A percentile compares a stretch with the other conserved stretches of the same genome.
phyloP scores from a whole-genome alignment of 2,888 invertebrate genomes.

The Dryocosmus kuriphilus region DNA sequence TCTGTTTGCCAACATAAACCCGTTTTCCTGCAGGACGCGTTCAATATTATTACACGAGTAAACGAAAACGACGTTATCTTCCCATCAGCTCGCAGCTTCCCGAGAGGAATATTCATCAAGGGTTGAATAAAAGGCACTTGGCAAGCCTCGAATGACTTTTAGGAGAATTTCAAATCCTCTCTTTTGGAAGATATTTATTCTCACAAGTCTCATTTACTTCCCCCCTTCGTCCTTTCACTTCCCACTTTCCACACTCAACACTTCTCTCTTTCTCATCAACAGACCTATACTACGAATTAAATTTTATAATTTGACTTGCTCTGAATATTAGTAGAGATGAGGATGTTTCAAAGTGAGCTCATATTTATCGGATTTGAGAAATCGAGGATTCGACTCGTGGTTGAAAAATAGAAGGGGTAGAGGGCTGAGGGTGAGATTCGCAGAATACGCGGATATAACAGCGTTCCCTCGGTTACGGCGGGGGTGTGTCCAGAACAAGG shows the following conservation, averaged over 20 bases:
- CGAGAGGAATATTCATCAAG: constrained; percentile 51
- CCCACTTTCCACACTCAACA: background rate
- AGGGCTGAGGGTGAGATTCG: constrained; percentile 41
- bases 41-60: constrained; percentile 53
- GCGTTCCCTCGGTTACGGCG: constrained; percentile 70
- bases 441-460: constrained; percentile 56
- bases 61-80: constrained; percentile 51
- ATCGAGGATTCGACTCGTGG: background rate
- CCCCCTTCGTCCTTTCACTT: background rate
- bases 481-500: constrained; percentile 78
- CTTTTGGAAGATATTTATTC: background rate
- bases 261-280: background rate
- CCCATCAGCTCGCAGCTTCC: constrained; percentile 45
- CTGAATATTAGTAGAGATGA: background rate
- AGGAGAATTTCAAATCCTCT: background rate
- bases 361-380: constrained; percentile 16
- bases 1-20: constrained; percentile 36
- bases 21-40: constrained; percentile 45
- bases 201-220: background rate
- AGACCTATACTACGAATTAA: no score
- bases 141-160: constrained; percentile 5
- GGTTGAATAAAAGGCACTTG: constrained; percentile 2
- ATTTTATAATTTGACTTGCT: background rate
- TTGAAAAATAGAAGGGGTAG: background rate
- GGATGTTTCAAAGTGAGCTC: background rate